A percentile compares a stretch with the other conserved stretches of the same genome.
phyloP scores from a whole-genome alignment of 2,888 invertebrate genomes.

The Baccha elongata region DNA sequence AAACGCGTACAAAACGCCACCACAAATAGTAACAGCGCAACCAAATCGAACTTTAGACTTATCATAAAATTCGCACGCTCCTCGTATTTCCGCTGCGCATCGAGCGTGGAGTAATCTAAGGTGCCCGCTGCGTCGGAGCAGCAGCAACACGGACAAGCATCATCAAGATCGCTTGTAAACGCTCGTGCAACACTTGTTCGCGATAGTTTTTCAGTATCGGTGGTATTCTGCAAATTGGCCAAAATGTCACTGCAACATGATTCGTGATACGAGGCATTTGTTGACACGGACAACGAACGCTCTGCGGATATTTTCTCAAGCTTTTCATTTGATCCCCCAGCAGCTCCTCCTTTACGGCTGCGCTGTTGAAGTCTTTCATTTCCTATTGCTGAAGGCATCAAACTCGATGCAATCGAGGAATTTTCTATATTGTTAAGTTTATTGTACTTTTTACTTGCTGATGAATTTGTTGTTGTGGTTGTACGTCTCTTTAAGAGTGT shows the following conservation, averaged over 20 bases:
- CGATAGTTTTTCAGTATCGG: constrained; percentile 68
- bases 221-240: constrained; percentile 65
- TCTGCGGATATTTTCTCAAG: constrained; percentile 72
- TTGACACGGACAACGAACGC: constrained; percentile 55
- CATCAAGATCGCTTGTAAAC: constrained; percentile 49
- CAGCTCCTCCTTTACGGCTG: constrained; percentile 67
- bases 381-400: constrained; percentile 26
- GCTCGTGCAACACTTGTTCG: constrained; percentile 72
- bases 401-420: constrained; percentile 43
- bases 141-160: constrained; percentile 62
- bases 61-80: constrained; percentile 82
- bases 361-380: constrained; percentile 55
- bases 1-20: constrained; percentile 90
- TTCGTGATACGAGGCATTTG: constrained; percentile 62
- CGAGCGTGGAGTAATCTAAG: constrained; percentile 38
- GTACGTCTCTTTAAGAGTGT: constrained; percentile 54
- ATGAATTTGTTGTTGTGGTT: constrained; percentile 20
- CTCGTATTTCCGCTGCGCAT: constrained; percentile 40
- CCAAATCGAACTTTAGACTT: constrained; percentile 88
- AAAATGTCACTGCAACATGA: constrained; percentile 69
- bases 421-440: constrained; percentile 51
- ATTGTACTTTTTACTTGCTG: constrained; percentile 37
- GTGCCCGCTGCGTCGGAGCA: constrained; percentile 33
- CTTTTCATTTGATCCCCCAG: constrained; percentile 72
- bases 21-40: constrained; percentile 88